Evolutionary conservation across 92 coral and sea anemone genomes (phyloP).

Genomic region (Epizoanthus illoricatus): DNA sequence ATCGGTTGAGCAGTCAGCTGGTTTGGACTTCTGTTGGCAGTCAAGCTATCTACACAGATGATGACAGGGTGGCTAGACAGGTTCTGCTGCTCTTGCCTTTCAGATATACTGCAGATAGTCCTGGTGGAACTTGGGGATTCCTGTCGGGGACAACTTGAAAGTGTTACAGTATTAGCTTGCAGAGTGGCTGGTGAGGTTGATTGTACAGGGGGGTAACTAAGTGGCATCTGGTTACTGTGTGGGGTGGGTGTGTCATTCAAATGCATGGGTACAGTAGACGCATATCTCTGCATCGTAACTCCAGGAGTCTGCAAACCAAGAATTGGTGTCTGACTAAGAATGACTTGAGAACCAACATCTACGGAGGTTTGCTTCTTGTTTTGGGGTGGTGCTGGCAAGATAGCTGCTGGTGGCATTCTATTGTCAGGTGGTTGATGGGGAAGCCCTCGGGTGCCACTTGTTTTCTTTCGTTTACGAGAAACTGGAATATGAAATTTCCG

Average conservation of each 20-base stretch:
- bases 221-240: constrained; percentile 11
- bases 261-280: constrained; percentile 30
- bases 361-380: constrained; percentile 24
- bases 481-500: background rate
- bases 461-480: constrained; percentile 27
- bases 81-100: background rate
- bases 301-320: background rate
- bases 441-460: background rate
- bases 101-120: background rate
- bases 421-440: background rate
- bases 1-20: background rate
- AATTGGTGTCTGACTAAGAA: constrained; percentile 15
- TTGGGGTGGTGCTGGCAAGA: constrained; percentile 5
- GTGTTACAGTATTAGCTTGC: constrained; percentile 4
- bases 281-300: constrained; percentile 10
- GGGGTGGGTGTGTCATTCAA: constrained; percentile 11
- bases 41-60: constrained; percentile 32
- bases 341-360: constrained; percentile 38
- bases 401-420: background rate
- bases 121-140: constrained; percentile 35
- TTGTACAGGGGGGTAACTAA: constrained; percentile 16
- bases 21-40: background rate
- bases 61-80: constrained; percentile 20
- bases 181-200: constrained; percentile 8
- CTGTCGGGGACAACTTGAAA: constrained; percentile 16